Evolutionary conservation across 2,113 vertebrate genomes (phyloP).

Genomic region (Hippoglossus stenolepis): DNA sequence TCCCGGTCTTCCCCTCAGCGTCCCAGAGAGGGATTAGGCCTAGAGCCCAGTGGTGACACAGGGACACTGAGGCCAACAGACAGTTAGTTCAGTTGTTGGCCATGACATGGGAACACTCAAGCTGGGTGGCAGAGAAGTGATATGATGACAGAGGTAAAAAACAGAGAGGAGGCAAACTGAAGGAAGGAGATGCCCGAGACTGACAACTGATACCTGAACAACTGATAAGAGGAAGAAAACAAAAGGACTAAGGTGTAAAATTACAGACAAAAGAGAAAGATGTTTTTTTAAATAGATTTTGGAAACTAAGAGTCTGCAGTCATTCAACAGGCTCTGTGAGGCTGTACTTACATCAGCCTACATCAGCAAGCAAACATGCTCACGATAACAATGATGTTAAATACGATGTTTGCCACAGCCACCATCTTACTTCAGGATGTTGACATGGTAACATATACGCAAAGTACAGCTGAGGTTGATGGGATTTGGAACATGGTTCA

Average conservation of each 20-base stretch:
- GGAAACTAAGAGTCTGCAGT: too few species aligned
- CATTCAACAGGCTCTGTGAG: too few species aligned
- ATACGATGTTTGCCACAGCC: too few species aligned
- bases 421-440: too few species aligned
- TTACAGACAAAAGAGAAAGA: not conserved
- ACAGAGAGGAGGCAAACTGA: not conserved
- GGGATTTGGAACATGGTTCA: too few species aligned
- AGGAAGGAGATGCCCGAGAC: not conserved
- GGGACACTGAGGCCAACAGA: conserved; percentile 50
- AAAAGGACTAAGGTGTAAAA: not conserved
- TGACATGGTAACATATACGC: too few species aligned
- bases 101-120: conserved; percentile 50
- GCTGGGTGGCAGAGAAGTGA: conserved; percentile 16
- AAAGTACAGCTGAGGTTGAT: too few species aligned
- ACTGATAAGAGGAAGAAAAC: conserved; percentile 9
- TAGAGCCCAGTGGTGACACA: conserved; percentile 65
- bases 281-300: too few species aligned
- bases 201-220: conserved; percentile 14
- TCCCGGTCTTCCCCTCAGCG: conserved; percentile 33
- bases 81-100: conserved; percentile 65
- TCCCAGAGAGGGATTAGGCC: conserved; percentile 70
- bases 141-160: conserved; percentile 40
- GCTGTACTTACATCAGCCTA: too few species aligned
- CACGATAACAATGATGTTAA: too few species aligned
- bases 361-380: too few species aligned